Conservation (phyloP, 2,888 invertebrate genomes). For the Taenaris catops region DNA sequence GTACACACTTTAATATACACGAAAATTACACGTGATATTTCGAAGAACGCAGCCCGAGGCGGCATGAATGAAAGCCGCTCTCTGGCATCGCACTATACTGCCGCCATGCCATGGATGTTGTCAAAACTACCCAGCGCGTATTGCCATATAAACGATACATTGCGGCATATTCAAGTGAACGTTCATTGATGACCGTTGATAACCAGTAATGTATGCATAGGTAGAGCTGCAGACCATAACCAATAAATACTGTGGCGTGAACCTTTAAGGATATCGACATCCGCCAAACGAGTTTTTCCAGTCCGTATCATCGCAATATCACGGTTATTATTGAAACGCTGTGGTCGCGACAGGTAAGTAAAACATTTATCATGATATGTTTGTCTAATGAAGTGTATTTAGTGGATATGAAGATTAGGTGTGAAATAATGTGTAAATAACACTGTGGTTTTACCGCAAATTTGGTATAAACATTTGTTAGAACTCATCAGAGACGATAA, state of each 20-base stretch:
- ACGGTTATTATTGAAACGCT: constrained; percentile 77
- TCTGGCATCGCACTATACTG: constrained; percentile 54
- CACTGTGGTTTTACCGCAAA: constrained; percentile 5
- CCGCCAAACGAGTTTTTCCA: constrained; percentile 77
- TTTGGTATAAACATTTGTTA: constrained; percentile 2
- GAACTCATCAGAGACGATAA: constrained; percentile 7
- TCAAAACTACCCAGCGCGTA: constrained; percentile 27
- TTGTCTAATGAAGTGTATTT: constrained; percentile 39
- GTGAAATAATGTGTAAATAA: constrained; percentile 15
- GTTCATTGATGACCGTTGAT: background rate
- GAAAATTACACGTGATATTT: no score
- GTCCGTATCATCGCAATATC: constrained; percentile 79
- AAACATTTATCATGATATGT: constrained; percentile 72
- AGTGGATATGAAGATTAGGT: constrained; percentile 15
- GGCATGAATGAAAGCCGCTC: constrained; percentile 78
- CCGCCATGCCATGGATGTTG: constrained; percentile 35
- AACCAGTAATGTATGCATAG: constrained; percentile 34
- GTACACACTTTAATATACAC: no score
- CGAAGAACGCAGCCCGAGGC: constrained; percentile 72
- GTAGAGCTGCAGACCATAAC: no score
- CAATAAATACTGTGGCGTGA: constrained; percentile 38
- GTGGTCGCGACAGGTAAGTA: constrained; percentile 75
- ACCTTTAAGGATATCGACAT: constrained; percentile 77
- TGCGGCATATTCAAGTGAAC: constrained; percentile 24
- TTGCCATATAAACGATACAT: constrained; percentile 32